phyloP scores from a whole-genome alignment of 2,888 invertebrate species.

The Cheilosia scutellata region DNA sequence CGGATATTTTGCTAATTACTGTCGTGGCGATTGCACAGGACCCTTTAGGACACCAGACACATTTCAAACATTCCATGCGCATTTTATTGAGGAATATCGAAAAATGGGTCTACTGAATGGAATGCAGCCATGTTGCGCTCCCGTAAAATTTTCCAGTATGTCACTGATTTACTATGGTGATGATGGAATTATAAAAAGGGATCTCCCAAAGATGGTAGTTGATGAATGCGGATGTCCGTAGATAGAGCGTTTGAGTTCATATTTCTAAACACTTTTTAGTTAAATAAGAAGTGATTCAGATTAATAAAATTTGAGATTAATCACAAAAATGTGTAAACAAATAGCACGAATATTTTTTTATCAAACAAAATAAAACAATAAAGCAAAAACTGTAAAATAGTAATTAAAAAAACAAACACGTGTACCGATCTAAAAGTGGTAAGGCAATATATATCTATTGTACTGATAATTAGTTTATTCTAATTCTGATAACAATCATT shows the following conservation, averaged over 20 bases:
- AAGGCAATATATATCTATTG: background rate
- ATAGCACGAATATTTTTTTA: slow-evolving; percentile 62
- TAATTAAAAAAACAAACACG: slow-evolving; percentile 1
- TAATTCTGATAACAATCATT: background rate
- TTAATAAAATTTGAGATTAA: slow-evolving; percentile 32
- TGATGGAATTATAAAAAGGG: slow-evolving; percentile 94
- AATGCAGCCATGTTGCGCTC: slow-evolving; percentile 96
- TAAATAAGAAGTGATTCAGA: slow-evolving; percentile 28
- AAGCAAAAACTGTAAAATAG: slow-evolving; percentile 43
- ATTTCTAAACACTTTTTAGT: slow-evolving; percentile 25
- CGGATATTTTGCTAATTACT: slow-evolving; percentile 97
- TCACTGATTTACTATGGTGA: slow-evolving; percentile 96
- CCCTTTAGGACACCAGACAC: slow-evolving; percentile 91
- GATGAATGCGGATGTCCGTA: slow-evolving; percentile 98
- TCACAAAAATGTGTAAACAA: slow-evolving; percentile 41
- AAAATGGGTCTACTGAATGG: slow-evolving; percentile 90
- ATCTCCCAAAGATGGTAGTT: slow-evolving; percentile 97
- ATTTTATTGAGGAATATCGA: slow-evolving; percentile 95
- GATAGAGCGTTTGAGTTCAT: background rate
- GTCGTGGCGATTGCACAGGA: slow-evolving; percentile 94
- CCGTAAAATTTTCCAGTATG: slow-evolving; percentile 95
- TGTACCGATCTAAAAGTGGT: background rate
- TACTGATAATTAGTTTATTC: background rate
- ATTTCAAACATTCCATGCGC: slow-evolving; percentile 94
- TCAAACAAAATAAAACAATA: slow-evolving; percentile 28